phyloP scores from a whole-genome alignment of 2,797 vertebrate species.

The Poecilia gillii region DNA sequence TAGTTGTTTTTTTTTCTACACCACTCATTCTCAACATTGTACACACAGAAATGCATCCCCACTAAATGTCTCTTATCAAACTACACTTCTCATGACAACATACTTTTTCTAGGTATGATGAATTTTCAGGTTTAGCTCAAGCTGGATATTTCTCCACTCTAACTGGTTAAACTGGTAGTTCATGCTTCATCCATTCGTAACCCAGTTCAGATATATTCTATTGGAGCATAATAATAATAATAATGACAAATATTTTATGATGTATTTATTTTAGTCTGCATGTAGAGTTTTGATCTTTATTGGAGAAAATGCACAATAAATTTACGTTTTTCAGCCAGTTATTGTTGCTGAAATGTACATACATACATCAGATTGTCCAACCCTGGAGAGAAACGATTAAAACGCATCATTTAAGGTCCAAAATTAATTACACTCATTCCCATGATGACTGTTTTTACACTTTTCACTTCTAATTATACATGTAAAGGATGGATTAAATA shows the following conservation, averaged over 20 bases:
- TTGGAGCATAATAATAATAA: neutral
- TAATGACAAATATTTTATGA: neutral
- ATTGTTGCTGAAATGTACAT: neutral
- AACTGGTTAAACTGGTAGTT: neutral
- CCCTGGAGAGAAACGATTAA: neutral
- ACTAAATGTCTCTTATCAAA: neutral
- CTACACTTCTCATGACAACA: neutral
- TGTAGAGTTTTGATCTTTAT: neutral
- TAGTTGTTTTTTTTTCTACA: too few relatives aligned
- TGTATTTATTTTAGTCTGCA: neutral
- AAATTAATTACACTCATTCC: neutral
- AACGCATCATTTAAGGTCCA: neutral
- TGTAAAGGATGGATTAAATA: neutral
- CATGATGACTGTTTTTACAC: neutral
- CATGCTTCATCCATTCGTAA: neutral
- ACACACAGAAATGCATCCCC: neutral
- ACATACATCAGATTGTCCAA: neutral
- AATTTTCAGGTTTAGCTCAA: neutral
- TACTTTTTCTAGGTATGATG: neutral
- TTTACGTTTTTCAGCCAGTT: neutral
- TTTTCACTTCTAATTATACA: neutral
- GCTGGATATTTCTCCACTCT: neutral
- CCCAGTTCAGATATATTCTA: neutral
- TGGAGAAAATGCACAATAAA: neutral
- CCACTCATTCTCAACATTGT: neutral